These are phyloP conservation scores for Hesperophylax magnus DNA, from an alignment of 1,140 invertebrate species.

Conservation along the genomic window DNA sequence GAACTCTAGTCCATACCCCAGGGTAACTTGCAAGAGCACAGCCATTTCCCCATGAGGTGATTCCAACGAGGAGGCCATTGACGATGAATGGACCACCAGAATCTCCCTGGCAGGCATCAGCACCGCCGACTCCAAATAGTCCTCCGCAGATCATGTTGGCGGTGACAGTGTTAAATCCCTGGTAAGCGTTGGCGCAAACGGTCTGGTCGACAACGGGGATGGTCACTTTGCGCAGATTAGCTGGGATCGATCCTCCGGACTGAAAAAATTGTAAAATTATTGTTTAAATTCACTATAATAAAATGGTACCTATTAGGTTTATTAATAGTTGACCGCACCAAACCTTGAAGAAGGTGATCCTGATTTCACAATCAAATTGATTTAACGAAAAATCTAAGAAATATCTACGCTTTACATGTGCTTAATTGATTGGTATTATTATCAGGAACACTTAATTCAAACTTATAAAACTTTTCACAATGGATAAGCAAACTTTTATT, in stretches of 20 bases:
- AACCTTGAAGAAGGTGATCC: too few species aligned
- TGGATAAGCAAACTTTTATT: too few species aligned
- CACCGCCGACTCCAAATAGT: conserved; percentile 55
- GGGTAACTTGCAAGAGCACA: conserved; percentile 70
- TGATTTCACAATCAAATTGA: too few species aligned
- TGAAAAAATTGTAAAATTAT: background rate
- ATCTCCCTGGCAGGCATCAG: conserved; percentile 69
- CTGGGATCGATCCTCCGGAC: conserved; percentile 52
- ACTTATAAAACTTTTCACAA: too few species aligned
- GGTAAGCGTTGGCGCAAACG: conserved; percentile 61
- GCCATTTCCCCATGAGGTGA: conserved; percentile 68
- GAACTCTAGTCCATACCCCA: conserved; percentile 71
- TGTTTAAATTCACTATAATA: too few species aligned
- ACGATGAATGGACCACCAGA: conserved; percentile 74
- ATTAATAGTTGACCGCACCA: too few species aligned
- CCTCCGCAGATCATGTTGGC: conserved; percentile 82
- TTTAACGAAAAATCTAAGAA: too few species aligned
- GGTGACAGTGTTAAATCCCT: conserved; percentile 64
- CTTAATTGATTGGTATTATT: too few species aligned
- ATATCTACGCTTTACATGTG: too few species aligned
- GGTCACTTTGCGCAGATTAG: conserved; percentile 62
- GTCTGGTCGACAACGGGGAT: conserved; percentile 63
- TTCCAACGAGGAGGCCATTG: conserved; percentile 70
- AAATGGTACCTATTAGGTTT: too few species aligned
- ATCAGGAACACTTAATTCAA: too few species aligned